Evolutionary conservation across 1,140 invertebrate species (phyloP), one percentile per base, ranked within the genome.

Genomic region (Drosophila nebulosa): DNA sequence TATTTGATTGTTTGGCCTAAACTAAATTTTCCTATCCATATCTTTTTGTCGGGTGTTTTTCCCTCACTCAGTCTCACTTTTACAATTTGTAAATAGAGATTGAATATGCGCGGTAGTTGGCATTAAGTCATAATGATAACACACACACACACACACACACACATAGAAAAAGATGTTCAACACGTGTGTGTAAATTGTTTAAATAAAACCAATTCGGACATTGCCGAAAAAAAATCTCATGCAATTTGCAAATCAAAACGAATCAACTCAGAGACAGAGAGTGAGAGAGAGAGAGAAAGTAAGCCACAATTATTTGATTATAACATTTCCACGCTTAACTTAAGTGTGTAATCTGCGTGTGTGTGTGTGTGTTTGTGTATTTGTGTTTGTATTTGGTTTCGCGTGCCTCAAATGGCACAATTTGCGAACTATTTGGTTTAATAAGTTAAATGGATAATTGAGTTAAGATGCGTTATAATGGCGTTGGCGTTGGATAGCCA

Each of bases 381-480:
- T 16, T 35, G 24, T 64, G 18, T 64, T 42, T 69, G 16, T 30
- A 35, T 30, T 46, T 42, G 35, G 79, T 74, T 84, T 86, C 75
- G 78, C 83, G 83, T 88, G 84, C 69, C 24, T 59, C 22, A 73
- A 72, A 69, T 76, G 57, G 42, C 64, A 74, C 72, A 88, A 83
- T 88, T 88, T 78, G 78, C 75, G 72, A 70, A 73, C 50, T 80
- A 88, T 83, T 76, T 62, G 78, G 65, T 83, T 55, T 88, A 89
- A 88, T 88, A 79, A 73, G 72, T 76, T 89, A 88, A 88, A 88
- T 88, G 69, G 75, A 88, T 88, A 88, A 88, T 88, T 88, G 83
- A 83, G 83, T 74, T 88, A 83, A 79, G 83, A 83, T 80, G 83
- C 83, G 67, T 84, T 77, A 46, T 53, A 36, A 39, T 39, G 5